These are phyloP conservation scores for Bunonema sp. DNA, from an alignment of 2,888 invertebrate species.

Conservation along the genomic window DNA sequence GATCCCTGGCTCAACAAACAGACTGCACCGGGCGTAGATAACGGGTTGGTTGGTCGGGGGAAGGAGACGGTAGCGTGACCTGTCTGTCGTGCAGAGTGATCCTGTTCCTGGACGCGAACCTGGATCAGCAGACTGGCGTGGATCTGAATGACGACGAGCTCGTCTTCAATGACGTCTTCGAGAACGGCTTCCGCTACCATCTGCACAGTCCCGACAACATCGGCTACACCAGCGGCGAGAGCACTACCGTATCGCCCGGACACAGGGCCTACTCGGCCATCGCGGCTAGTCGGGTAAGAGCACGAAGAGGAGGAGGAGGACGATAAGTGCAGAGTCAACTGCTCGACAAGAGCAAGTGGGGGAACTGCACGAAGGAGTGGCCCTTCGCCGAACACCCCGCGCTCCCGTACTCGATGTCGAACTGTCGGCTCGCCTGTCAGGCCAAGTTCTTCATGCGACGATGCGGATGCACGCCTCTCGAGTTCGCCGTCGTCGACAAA, in stretches of 20 bases:
- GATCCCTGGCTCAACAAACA: conserved; percentile 21
- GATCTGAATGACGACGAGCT: conserved; percentile 8
- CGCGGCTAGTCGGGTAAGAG: conserved; percentile 14
- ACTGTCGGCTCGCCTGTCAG: conserved; percentile 13
- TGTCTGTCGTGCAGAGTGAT: conserved; percentile 1
- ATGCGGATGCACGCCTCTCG: conserved; percentile 14
- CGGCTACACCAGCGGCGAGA: conserved; percentile 28
- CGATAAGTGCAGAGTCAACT: conserved; percentile 13
- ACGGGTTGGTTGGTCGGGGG: conserved; percentile 12
- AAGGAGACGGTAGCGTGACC: conserved; percentile 8
- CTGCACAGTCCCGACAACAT: conserved; percentile 24
- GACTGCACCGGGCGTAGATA: conserved; percentile 21
- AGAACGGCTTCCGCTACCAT: conserved; percentile 35
- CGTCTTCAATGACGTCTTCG: conserved; percentile 25
- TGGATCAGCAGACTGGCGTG: conserved; percentile 1
- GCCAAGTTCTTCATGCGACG: conserved; percentile 12
- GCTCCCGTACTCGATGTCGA: conserved; percentile 10
- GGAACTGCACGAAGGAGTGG: conserved; percentile 17
- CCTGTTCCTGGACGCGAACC: not conserved
- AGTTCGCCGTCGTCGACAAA: conserved; percentile 5
- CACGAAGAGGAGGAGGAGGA: not conserved
- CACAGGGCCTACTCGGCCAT: conserved; percentile 24
- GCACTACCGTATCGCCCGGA: conserved; percentile 35
- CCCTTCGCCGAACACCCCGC: conserved; percentile 10
- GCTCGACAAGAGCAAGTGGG: conserved; percentile 12